A percentile compares a stretch with the other conserved stretches of the same genome.
phyloP scores from a whole-genome alignment of 2,888 invertebrate genomes.

The Dryobota labecula region DNA sequence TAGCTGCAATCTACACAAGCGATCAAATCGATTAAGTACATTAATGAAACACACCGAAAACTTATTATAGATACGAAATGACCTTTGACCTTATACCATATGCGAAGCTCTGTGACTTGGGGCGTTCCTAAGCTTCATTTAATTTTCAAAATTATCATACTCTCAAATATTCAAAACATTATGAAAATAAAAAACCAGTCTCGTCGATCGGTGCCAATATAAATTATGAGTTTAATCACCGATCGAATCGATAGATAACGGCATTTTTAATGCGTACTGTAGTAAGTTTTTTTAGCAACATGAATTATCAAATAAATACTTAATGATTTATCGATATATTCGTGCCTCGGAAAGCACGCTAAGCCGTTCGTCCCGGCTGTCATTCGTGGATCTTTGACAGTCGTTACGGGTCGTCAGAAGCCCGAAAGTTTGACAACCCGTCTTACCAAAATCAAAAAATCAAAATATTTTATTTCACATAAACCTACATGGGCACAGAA shows the following conservation, averaged over 20 bases:
- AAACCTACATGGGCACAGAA: too few species aligned
- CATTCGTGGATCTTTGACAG: too few species aligned
- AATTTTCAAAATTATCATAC: constrained; percentile 69
- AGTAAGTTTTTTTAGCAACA: constrained; percentile 36
- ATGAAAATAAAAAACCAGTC: constrained; percentile 52
- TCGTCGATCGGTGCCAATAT: constrained; percentile 53
- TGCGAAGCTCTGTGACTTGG: too few species aligned
- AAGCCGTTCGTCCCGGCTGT: too few species aligned
- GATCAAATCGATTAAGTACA: constrained; percentile 49
- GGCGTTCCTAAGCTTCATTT: constrained; percentile 66
- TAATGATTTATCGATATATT: constrained; percentile 5
- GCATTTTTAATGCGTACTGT: constrained; percentile 36
- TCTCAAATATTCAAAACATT: constrained; percentile 50
- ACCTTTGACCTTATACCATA: constrained; percentile 60
- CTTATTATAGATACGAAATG: constrained; percentile 31
- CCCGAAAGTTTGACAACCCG: too few species aligned
- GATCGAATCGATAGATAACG: constrained; percentile 60
- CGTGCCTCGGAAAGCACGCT: too few species aligned
- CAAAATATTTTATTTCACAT: too few species aligned
- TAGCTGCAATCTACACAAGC: constrained; percentile 21
- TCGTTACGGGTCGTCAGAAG: too few species aligned
- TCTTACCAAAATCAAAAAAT: too few species aligned
- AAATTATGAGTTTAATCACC: constrained; percentile 64
- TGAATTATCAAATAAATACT: constrained; percentile 50
- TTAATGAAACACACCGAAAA: constrained; percentile 50